A percentile compares a stretch with the other conserved stretches of the same genome.
phyloP scores from a whole-genome alignment of 2,888 invertebrate species.

The Pelosia muscerda region DNA sequence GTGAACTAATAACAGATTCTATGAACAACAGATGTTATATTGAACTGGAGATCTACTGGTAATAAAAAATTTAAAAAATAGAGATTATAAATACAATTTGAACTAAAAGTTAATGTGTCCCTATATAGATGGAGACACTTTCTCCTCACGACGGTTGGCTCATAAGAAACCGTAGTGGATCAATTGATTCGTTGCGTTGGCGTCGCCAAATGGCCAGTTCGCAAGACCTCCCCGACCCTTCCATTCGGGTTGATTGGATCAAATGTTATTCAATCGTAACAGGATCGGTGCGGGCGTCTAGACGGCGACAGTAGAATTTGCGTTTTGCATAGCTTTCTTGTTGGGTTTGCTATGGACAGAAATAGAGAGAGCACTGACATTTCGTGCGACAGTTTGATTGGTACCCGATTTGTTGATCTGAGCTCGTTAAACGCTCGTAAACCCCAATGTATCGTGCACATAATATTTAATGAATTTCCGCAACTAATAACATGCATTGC shows the following conservation, averaged over 20 bases:
- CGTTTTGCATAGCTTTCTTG: slow-evolving; percentile 83
- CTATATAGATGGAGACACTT: slow-evolving; percentile 29
- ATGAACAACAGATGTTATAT: slow-evolving; percentile 21
- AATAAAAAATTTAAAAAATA: too few relatives aligned
- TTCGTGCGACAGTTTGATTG: slow-evolving; percentile 75
- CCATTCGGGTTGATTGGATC: slow-evolving; percentile 83
- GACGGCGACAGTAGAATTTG: slow-evolving; percentile 84
- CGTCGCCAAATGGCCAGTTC: slow-evolving; percentile 58
- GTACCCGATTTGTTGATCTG: slow-evolving; percentile 72
- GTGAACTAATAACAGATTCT: slow-evolving; percentile 20
- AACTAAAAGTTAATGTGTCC: slow-evolving; percentile 38
- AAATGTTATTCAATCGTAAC: slow-evolving; percentile 84
- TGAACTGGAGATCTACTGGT: not conserved
- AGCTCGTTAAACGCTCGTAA: slow-evolving; percentile 67
- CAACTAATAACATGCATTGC: slow-evolving; percentile 31
- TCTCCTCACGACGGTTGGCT: slow-evolving; percentile 36
- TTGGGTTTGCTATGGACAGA: slow-evolving; percentile 78
- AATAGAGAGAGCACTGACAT: slow-evolving; percentile 84
- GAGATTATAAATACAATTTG: slow-evolving; percentile 35
- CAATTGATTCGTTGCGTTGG: slow-evolving; percentile 69
- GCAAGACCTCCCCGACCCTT: slow-evolving; percentile 79
- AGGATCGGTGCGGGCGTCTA: slow-evolving; percentile 75
- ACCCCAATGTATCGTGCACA: slow-evolving; percentile 49
- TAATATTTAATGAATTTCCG: slow-evolving; percentile 50
- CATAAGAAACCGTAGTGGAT: slow-evolving; percentile 54